Conservation (phyloP, 2,113 vertebrate species). For the Daboia siamensis region DNA sequence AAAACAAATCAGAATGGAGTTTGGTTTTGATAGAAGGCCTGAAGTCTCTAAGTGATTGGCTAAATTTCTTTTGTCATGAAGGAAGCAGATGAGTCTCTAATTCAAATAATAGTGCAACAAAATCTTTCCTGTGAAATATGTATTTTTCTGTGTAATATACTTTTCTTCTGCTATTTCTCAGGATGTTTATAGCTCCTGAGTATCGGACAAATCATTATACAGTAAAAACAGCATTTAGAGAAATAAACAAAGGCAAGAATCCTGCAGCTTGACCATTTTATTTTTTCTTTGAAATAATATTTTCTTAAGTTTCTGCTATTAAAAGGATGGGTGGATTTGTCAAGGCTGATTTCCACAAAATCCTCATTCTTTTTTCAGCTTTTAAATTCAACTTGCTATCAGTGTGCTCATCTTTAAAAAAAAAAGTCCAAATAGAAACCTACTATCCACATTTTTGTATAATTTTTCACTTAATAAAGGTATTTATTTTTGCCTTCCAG, state of each 20-base stretch:
- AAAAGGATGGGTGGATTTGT: background rate
- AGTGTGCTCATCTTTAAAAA: background rate
- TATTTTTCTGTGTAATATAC: background rate
- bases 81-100: background rate
- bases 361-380: background rate
- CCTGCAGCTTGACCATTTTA: background rate
- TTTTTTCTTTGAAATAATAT: background rate
- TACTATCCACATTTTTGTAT: background rate
- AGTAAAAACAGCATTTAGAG: background rate
- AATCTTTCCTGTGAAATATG: background rate
- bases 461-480: background rate
- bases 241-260: background rate
- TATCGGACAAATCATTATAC: background rate
- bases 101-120: background rate
- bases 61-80: background rate
- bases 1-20: background rate
- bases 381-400: background rate
- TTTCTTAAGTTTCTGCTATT: background rate
- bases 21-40: background rate
- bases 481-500: background rate
- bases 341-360: background rate
- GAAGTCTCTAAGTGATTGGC: background rate
- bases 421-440: background rate
- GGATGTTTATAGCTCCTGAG: background rate
- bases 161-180: background rate